Evolutionary conservation across 2,113 vertebrate species (phyloP).

Genomic region (Polypterus senegalus): DNA sequence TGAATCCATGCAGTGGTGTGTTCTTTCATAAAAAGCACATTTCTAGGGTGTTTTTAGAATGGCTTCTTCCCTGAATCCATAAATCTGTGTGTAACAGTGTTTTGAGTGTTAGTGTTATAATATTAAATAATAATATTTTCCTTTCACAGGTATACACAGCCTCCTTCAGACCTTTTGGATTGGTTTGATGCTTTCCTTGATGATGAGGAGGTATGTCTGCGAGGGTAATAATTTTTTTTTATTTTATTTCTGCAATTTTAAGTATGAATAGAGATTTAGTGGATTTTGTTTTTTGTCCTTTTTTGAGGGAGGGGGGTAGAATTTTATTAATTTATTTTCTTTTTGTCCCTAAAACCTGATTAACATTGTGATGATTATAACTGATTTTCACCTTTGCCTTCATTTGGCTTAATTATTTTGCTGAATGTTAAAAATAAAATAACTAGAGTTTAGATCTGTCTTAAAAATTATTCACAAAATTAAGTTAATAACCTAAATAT

Average conservation of each 20-base stretch:
- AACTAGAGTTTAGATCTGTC: no score
- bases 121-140: neutral
- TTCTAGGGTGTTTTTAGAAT: no score
- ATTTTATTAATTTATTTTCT: neutral
- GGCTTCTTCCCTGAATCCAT: no score
- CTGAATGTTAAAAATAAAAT: no score
- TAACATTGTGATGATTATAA: conserved; percentile 47
- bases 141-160: conserved; percentile 83
- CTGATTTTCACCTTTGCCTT: conserved; percentile 67
- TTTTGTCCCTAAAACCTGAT: neutral
- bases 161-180: conserved; percentile 88
- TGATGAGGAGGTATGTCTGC: conserved; percentile 99
- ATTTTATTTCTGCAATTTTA: conserved; percentile 11
- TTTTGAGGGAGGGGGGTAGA: no score
- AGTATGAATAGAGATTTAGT: no score
- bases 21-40: no score
- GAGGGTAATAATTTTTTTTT: conserved; percentile 84
- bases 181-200: conserved; percentile 98
- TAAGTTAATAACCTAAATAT: conserved; percentile 24
- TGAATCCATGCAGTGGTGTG: no score
- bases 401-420: conserved; percentile 53
- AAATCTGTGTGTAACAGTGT: neutral
- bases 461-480: conserved; percentile 7
- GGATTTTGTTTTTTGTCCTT: no score
- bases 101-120: neutral